These are phyloP conservation scores for Pachyuromys duprasi DNA, from an alignment of 2,797 vertebrate species.

Conservation along the genomic window DNA sequence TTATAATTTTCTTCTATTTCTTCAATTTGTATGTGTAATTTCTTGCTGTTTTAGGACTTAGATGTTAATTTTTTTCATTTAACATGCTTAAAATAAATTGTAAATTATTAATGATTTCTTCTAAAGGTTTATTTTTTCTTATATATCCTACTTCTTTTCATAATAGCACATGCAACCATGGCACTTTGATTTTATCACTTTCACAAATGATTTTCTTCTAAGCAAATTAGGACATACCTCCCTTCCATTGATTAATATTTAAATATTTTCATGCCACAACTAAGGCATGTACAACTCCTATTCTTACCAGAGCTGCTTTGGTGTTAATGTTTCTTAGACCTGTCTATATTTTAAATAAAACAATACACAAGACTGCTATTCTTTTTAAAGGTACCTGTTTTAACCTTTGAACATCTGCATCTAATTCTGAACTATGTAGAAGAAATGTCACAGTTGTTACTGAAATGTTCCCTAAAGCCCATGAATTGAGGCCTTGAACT, in stretches of 20 bases:
- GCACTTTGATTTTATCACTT: background rate
- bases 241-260: background rate
- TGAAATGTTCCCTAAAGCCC: background rate
- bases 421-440: background rate
- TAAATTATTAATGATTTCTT: background rate
- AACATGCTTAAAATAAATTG: background rate
- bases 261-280: background rate
- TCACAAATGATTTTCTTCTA: background rate
- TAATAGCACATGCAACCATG: background rate
- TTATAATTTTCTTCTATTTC: background rate
- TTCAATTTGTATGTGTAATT: background rate
- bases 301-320: background rate
- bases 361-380: background rate
- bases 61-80: background rate
- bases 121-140: background rate
- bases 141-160: background rate
- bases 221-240: background rate
- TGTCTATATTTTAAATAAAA: background rate
- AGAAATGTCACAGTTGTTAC: background rate
- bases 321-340: background rate
- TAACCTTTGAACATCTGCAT: background rate
- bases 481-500: background rate
- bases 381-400: background rate
- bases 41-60: background rate
- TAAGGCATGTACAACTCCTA: background rate